A percentile compares a stretch with the other conserved stretches of the same genome.
Evolutionary conservation across 2,113 vertebrate species (phyloP).

Genomic region (Rynchops niger): DNA sequence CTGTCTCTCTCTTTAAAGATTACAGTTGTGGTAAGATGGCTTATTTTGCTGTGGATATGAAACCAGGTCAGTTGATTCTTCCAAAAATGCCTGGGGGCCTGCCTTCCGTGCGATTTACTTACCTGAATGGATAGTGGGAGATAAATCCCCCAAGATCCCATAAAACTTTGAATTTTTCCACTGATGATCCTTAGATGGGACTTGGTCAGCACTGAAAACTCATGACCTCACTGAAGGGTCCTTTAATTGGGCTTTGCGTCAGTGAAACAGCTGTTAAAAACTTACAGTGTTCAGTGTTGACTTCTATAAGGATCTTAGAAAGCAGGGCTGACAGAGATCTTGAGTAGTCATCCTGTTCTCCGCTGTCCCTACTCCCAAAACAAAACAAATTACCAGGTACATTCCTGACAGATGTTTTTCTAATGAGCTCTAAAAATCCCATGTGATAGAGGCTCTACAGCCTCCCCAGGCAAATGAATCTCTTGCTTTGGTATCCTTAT

Average conservation of each 20-base stretch:
- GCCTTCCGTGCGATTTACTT: not conserved
- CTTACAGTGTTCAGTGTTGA: not conserved
- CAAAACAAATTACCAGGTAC: slow-evolving; percentile 8
- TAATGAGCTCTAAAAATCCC: slow-evolving; percentile 34
- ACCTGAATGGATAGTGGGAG: not conserved
- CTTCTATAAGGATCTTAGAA: not conserved
- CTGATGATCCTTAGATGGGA: not conserved
- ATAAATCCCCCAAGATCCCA: not conserved
- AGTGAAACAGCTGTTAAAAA: not conserved
- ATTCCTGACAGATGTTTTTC: slow-evolving; percentile 8
- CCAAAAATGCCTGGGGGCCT: not conserved
- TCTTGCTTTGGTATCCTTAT: slow-evolving; percentile 22
- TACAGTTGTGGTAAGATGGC: not conserved
- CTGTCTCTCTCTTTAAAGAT: not conserved
- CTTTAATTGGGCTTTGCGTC: not conserved
- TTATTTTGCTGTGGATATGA: not conserved
- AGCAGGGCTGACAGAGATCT: not conserved
- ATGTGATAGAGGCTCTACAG: not conserved
- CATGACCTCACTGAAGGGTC: not conserved
- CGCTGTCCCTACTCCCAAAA: not conserved
- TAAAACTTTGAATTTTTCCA: not conserved
- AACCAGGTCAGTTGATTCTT: not conserved
- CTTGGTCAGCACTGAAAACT: not conserved
- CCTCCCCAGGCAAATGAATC: slow-evolving; percentile 7
- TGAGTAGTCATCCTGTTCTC: not conserved